phyloP scores from a whole-genome alignment of 1,140 invertebrate genomes.

The Stegodyphus dumicola region DNA sequence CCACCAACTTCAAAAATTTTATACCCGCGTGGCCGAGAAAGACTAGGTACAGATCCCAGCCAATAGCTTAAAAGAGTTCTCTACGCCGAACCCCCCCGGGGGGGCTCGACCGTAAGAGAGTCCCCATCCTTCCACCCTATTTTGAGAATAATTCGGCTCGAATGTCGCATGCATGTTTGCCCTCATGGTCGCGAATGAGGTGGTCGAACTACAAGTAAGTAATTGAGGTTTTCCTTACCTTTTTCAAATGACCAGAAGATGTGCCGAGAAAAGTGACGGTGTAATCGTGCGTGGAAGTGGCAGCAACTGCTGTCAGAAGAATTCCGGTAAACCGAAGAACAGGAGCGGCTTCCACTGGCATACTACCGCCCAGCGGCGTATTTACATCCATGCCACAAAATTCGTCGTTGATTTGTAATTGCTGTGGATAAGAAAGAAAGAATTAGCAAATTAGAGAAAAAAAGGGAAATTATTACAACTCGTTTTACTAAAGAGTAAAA shows the following conservation, averaged over 20 bases:
- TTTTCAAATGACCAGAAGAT: constrained; percentile 88
- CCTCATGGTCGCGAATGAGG: too few species aligned
- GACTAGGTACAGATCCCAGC: too few species aligned
- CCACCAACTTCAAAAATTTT: too few species aligned
- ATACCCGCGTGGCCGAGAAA: too few species aligned
- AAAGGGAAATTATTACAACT: neutral
- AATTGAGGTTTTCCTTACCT: constrained; percentile 74
- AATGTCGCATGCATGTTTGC: too few species aligned
- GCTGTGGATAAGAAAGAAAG: constrained; percentile 72
- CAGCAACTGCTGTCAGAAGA: constrained; percentile 87
- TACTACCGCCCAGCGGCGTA: constrained; percentile 93
- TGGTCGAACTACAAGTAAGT: too few species aligned
- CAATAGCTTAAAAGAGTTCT: too few species aligned
- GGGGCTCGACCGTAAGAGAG: too few species aligned
- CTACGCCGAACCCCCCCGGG: too few species aligned
- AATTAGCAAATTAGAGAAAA: neutral
- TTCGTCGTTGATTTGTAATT: constrained; percentile 91
- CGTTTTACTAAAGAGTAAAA: neutral
- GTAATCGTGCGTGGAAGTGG: constrained; percentile 94
- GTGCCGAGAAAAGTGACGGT: constrained; percentile 97
- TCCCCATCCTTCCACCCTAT: too few species aligned
- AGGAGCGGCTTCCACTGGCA: constrained; percentile 85
- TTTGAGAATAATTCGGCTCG: too few species aligned
- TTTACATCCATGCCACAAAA: constrained; percentile 97
- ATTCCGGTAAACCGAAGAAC: constrained; percentile 82